Conservation (phyloP, 2,113 vertebrate species). For the Arvicanthis niloticus region DNA sequence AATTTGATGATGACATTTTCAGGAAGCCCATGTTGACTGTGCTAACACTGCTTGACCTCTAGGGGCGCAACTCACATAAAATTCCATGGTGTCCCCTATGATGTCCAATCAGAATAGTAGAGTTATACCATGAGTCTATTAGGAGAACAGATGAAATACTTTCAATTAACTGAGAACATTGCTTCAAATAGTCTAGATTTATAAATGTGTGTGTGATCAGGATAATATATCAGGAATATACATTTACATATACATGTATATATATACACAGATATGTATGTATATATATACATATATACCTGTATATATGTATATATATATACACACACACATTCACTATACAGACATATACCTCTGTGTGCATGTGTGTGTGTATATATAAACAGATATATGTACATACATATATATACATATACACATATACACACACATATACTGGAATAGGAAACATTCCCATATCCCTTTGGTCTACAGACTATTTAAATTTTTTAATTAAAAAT, state of each 20-base stretch:
- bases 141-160: neutral
- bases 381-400: no score
- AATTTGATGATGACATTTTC: neutral
- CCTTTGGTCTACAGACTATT: neutral
- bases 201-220: neutral
- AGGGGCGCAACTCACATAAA: neutral
- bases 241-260: no score
- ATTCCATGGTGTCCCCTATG: accelerated
- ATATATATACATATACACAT: no score
- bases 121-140: accelerated
- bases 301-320: no score
- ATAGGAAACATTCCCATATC: neutral
- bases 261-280: no score
- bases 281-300: no score
- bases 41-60: neutral
- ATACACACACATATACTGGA: neutral
- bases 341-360: no score
- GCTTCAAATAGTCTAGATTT: neutral
- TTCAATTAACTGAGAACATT: neutral
- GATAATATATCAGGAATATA: neutral
- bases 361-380: no score
- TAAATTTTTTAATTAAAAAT: neutral
- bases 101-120: neutral
- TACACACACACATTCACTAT: no score
- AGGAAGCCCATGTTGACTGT: neutral